Base-by-base conservation (phyloP, 2,888 invertebrate genomes). In the Aricia artaxerxes region DNA sequence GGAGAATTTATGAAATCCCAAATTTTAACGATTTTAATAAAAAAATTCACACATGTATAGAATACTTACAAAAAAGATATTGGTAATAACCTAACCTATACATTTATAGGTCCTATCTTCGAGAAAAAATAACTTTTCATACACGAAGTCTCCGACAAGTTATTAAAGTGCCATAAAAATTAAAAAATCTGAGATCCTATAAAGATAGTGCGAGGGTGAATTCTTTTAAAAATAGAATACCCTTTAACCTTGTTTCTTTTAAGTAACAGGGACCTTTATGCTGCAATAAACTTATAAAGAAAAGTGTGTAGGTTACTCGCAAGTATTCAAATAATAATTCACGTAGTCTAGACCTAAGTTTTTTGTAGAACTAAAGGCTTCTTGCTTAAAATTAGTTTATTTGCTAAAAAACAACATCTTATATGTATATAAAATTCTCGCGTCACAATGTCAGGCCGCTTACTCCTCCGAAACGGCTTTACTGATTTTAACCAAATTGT, bases 191-290 rank as follows among this genome's bases (percentile, higher is more conserved):
- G 5, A 5, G 7, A n/a, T 61, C n/a, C 9, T 24, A 31, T 7
- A 61, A 24, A 24, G 24, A 61, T 64, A 64, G 31, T 64, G 11
- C 9, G 24, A 11, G 31, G 64, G 31, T 31, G 9, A 64, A 3
- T 11, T 11, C 9, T 9, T 24, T 31, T 31, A 31, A 31, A 31
- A 64, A 64, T 64, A 64, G 64, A 64, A 7, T 31, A 64, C 64
- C 31, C 64, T 64, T 64, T 31, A 11, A 31, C 31, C 9, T 64
- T 64, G 24, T 31, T 64, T 31, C 64, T 64, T 64, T 31, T 64
- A 64, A 64, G 64, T 64, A 11, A 64, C 31, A 64, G 64, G 64
- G 24, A 64, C 24, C 11, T 64, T 64, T 64, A 64, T 64, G 64
- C 24, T 64, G 31, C 1, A 31, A 31, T 64, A 31, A 64, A 64